Conservation (phyloP, 2,113 vertebrate genomes). For the Lipotes vexillifer region DNA sequence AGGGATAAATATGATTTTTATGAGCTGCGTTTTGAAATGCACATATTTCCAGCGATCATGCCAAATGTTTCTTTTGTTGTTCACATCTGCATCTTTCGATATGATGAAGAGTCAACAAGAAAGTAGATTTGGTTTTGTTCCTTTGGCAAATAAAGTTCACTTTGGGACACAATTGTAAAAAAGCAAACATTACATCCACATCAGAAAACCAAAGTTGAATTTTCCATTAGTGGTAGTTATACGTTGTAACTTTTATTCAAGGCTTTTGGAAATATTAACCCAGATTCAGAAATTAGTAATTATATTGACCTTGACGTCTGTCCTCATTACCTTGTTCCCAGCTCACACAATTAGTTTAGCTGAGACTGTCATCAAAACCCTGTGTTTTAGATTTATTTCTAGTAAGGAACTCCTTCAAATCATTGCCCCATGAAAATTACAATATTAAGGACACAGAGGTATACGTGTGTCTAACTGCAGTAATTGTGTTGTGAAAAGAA, state of each 20-base stretch:
- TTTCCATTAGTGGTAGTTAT: background rate
- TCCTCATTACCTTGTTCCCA: constrained; percentile 76
- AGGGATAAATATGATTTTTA: constrained; percentile 55
- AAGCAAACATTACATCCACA: constrained; percentile 19
- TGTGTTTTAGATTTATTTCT: constrained; percentile 76
- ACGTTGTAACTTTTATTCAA: constrained; percentile 42
- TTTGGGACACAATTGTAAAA: constrained; percentile 39
- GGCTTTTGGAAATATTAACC: constrained; percentile 69
- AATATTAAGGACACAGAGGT: constrained; percentile 71
- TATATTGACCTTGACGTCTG: constrained; percentile 79
- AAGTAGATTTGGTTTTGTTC: constrained; percentile 45
- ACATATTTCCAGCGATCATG: constrained; percentile 47
- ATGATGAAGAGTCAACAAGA: constrained; percentile 60
- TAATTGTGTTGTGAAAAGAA: constrained; percentile 77
- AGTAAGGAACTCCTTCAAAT: constrained; percentile 73
- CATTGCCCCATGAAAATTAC: constrained; percentile 71
- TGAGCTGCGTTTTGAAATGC: constrained; percentile 61
- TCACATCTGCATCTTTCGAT: constrained; percentile 55
- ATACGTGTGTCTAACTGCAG: constrained; percentile 64
- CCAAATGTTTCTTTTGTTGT: constrained; percentile 61
- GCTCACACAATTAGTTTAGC: constrained; percentile 64
- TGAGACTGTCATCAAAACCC: constrained; percentile 74
- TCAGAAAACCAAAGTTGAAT: constrained; percentile 9
- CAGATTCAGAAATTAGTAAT: constrained; percentile 77
- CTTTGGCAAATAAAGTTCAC: constrained; percentile 51